phyloP scores from a whole-genome alignment of 2,888 invertebrate genomes.

The Catocala fraxini region DNA sequence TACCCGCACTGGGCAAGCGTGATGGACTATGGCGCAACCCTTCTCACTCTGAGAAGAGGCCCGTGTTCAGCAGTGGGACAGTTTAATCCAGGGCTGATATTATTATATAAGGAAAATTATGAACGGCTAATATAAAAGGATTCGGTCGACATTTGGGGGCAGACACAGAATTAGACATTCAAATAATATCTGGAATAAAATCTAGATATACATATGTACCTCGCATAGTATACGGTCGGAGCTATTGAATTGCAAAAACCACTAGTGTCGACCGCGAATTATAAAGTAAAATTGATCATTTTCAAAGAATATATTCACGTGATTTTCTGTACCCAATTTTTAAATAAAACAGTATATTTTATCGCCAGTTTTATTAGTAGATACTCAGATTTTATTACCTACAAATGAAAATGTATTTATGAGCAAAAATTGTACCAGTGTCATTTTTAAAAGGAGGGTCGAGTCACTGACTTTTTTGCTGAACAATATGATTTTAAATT shows the following conservation, averaged over 20 bases:
- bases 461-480: no score
- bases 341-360: conserved; percentile 36
- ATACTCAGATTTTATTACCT: neutral
- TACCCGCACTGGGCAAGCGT: no score
- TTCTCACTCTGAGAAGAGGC: no score
- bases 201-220: conserved; percentile 12
- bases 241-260: conserved; percentile 44
- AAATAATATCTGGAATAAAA: conserved; percentile 39
- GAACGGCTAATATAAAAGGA: conserved; percentile 7
- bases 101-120: no score
- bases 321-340: conserved; percentile 1
- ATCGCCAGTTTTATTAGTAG: neutral
- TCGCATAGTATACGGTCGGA: conserved; percentile 13
- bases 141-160: conserved; percentile 25
- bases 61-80: no score
- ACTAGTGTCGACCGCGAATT: conserved; percentile 29
- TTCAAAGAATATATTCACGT: conserved; percentile 20
- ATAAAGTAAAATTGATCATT: conserved; percentile 41
- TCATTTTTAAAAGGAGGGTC: no score
- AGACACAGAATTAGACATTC: conserved; percentile 56
- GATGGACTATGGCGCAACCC: no score
- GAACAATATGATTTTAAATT: no score
- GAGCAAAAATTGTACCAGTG: no score
- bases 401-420: no score
- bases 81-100: no score